Base-by-base conservation (phyloP, 2,888 invertebrate genomes). In the Amblyteles armatorius region DNA sequence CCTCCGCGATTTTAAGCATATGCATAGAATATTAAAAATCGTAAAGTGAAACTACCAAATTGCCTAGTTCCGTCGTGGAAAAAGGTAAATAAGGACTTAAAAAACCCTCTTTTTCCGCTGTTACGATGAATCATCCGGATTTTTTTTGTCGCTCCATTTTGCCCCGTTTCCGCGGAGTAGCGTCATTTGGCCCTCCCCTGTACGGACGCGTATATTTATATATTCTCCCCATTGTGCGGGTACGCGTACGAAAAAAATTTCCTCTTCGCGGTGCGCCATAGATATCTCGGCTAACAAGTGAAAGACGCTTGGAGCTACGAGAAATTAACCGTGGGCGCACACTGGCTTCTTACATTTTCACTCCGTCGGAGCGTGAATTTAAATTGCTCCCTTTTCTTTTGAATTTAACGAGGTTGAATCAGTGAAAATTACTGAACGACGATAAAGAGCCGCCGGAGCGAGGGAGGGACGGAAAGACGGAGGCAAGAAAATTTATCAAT, bases 351-450 rank as follows among this genome's bases (percentile, higher is more conserved):
- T 81, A 82, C 79, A 79, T 84, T 84, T 76, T 71, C 81, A 71
- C 78, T 79, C 73, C 82, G 82, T 74, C 82, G 63, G 82, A 84
- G 78, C 82, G 74, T 84, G 81, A 84, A 84, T 82, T 74, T 63
- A 67, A 79, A 79, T 79, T 84, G 74, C 71, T 82, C 40, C 55
- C 68, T 84, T 82, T 63, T 78, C 79, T 84, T 65, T 57, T 55
- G 52, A 44, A 69, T n/a, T 63, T 78, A 84, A 82, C 74, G 82
- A 79, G 73, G 84, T 84, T 55, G 81, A 82, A 84, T 82, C 55
- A 69, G 84, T 80, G 68, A 74, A 55, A 84, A 84, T 84, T 84
- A 74, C 74, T 11, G 74, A 79, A 55, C 44, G 52, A 65, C 60
- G 85, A 72, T 82, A 68, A 85, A 79, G 57, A 65, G 33, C 80